Evolutionary conservation across 2,797 vertebrate genomes (phyloP).

Genomic region (Dryobates pubescens): DNA sequence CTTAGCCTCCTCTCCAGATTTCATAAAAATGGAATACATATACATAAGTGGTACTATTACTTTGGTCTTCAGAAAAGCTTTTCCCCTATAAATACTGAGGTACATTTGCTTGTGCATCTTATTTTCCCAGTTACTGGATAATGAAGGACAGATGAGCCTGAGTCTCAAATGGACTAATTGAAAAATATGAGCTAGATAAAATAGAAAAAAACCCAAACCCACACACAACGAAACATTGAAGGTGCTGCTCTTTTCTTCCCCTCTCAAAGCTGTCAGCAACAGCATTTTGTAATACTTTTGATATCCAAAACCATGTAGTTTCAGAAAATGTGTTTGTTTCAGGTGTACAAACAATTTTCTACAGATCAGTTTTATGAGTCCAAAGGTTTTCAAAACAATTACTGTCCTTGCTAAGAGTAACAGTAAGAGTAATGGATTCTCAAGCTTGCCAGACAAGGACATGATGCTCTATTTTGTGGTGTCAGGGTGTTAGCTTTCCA

Average conservation of each 20-base stretch:
- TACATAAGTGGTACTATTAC: not conserved
- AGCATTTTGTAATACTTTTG: conserved; percentile 8
- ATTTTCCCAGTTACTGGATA: not conserved
- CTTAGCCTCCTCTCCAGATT: not conserved
- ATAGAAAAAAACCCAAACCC: not conserved
- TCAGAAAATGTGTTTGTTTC: conserved; percentile 46
- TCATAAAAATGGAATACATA: not conserved
- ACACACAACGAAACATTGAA: not conserved
- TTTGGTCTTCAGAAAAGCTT: not conserved
- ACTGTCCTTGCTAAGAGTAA: conserved; percentile 2
- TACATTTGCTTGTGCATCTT: not conserved
- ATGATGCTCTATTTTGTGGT: conserved; percentile 4
- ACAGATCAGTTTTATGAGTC: conserved; percentile 21
- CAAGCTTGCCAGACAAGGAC: conserved; percentile 31
- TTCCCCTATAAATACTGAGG: not conserved
- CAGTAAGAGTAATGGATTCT: conserved; percentile 18
- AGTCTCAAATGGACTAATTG: not conserved
- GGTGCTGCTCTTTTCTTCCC: not conserved
- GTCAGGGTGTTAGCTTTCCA: conserved; percentile 29
- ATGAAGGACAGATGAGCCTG: not conserved
- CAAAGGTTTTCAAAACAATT: conserved; percentile 67
- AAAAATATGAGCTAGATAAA: not conserved
- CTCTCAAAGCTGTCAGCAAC: conserved; percentile 6
- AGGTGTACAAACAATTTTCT: conserved; percentile 29
- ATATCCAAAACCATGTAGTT: conserved; percentile 17